Evolutionary conservation across 2,888 invertebrate genomes (phyloP), one percentile per base, ranked within the genome.

Genomic region (Alentia gelatinosa): DNA sequence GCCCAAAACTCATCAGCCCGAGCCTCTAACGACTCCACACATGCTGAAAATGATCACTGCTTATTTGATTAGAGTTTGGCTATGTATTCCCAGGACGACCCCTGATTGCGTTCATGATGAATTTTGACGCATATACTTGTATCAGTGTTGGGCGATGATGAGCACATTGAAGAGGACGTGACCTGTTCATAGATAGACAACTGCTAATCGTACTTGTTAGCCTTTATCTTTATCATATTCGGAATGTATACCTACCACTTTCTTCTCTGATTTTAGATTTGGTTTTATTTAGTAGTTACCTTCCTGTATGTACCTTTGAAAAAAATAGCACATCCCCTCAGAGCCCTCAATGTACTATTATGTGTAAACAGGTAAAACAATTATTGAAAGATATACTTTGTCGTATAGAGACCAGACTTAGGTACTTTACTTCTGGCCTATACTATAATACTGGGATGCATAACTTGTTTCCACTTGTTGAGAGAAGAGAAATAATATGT

Each of bases 41-140:
- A 86, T 86, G 86, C 86, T 86, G 47, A 86, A 86, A 86, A 86
- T 86, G 86, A 86, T 86, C 86, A 33, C 86, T 86, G 86, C 86
- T 86, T 86, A 86, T 86, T 86, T 86, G 86, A 86, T 86, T 86
- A 86, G 86, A 86, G 86, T 86, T 86, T 86, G 1, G 23, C 30
- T 47, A 86, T 86, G 86, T 47, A 86, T 86, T 47, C 86, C 47
- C 50, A 30, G 1, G 42, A 86, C 47, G 86, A 30, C 42, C 86
- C 26, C 9, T 86, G 42, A 86, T 86, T 86, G 50, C 86, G 42
- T 86, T 50, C 86, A 47, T 86, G 86, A 86, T 86, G 86, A 47
- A 47, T 26, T 47, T 86, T 86, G 42, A 47, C 30, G 47, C 30
- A 42, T 37, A 79, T 15, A 9, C 79, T 79, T 39, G 39, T 39